Evolutionary conservation across 2,888 invertebrate species (phyloP), one percentile per base, ranked within the genome.

Genomic region (Eristalinus aeneus): DNA sequence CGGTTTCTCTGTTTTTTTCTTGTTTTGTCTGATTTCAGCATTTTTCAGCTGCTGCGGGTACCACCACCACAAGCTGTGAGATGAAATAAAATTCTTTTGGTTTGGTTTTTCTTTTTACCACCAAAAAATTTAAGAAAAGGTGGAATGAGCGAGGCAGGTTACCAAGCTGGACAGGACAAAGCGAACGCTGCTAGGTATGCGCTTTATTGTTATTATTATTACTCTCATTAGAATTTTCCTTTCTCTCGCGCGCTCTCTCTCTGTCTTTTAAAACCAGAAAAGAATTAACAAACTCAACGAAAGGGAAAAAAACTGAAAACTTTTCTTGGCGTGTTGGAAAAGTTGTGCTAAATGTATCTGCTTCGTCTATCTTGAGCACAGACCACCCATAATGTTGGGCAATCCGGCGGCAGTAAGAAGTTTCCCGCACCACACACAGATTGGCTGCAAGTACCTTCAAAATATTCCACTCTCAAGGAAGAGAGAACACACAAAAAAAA

Each of bases 131-230:
- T n/a, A 23, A 6, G 16, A n/a, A 46, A n/a, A 46, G 32, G 72
- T 27, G 39, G 71, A 34, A 32, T 16, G 53, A 27, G 27, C 1
- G 23, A 56, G 10, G n/a, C 10, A 39, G 64, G 22, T 20, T 0
- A 23, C n/a, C 1, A 39, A 58, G 64, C 10, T 1, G 65, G 27
- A 64, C 54, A 54, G 69, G 81, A 82, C 82, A 86, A 74, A 78
- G 67, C 34, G 58, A 86, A 60, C 36, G 72, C 82, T 82, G 72
- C 73, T 77, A 63, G 54, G 76, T 85, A 68, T 73, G 63, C 71
- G 67, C 77, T 68, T 74, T 82, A 74, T 67, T 86, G 74, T 86
- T 86, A 78, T 86, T 86, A 82, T 77, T 74, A 82, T 82, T 82
- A 71, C 71, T 74, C 82, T 82, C 86, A 78, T 86, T 82, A 86